Evolutionary conservation across 2,888 invertebrate genomes (phyloP).

Genomic region (Gastrophysa polygoni): DNA sequence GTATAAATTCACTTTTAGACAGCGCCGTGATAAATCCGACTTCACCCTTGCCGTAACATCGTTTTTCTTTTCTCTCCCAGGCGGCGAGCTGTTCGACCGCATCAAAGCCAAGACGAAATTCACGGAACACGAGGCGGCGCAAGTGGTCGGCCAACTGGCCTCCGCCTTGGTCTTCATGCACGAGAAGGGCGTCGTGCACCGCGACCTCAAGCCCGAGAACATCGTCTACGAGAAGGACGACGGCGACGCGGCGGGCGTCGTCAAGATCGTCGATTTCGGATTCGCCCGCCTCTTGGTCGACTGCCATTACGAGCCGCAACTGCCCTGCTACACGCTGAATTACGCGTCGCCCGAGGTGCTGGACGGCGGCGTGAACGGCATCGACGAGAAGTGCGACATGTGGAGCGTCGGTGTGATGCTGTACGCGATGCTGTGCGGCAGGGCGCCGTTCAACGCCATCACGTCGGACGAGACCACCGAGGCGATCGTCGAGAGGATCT

Average conservation of each 20-base stretch:
- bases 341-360: conserved; percentile 97
- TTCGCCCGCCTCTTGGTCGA: conserved; percentile 88
- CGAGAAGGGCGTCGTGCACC: conserved; percentile 81
- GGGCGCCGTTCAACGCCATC: conserved; percentile 81
- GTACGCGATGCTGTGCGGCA: conserved; percentile 75
- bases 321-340: conserved; percentile 92
- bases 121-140: conserved; percentile 79
- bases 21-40: too few species aligned
- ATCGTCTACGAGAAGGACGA: conserved; percentile 65
- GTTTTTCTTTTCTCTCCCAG: neutral
- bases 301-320: conserved; percentile 65
- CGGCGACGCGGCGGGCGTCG: conserved; percentile 56
- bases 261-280: conserved; percentile 96
- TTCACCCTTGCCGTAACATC: too few species aligned
- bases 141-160: conserved; percentile 81
- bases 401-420: conserved; percentile 96
- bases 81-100: conserved; percentile 79
- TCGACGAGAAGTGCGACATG: conserved; percentile 92
- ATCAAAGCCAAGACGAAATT: conserved; percentile 71
- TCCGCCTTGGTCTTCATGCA: conserved; percentile 88
- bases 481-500: conserved; percentile 79
- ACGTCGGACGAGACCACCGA: conserved; percentile 72
- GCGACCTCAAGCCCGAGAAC: conserved; percentile 95
- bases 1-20: too few species aligned
- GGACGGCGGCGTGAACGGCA: conserved; percentile 67